phyloP scores from a whole-genome alignment of 2,113 vertebrate species.

The human region GRCh38 chr1:204521501-204522000 shows the following conservation, averaged over 20 bases:
- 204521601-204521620: not conserved
- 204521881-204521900: not conserved
- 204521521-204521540: not conserved
- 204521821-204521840: not conserved
- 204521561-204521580: not conserved
- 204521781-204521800: not conserved
- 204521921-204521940: not conserved
- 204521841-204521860: not conserved
- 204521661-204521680: not conserved
- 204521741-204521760: not conserved
- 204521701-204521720: slow-evolving; percentile 18
- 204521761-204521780: not conserved
- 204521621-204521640: not conserved
- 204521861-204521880: not conserved
- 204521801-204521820: not conserved
- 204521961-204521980: not conserved
- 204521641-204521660: not conserved
- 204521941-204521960: not conserved
- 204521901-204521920: slow-evolving; percentile 1
- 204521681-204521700: not conserved
- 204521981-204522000: not conserved
- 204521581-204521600: not conserved
- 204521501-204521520: not conserved
- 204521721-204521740: not conserved
- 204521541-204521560: not conserved